Base-by-base conservation (phyloP, 1,140 invertebrate genomes). In the Caenorhabditis inopinata region DNA sequence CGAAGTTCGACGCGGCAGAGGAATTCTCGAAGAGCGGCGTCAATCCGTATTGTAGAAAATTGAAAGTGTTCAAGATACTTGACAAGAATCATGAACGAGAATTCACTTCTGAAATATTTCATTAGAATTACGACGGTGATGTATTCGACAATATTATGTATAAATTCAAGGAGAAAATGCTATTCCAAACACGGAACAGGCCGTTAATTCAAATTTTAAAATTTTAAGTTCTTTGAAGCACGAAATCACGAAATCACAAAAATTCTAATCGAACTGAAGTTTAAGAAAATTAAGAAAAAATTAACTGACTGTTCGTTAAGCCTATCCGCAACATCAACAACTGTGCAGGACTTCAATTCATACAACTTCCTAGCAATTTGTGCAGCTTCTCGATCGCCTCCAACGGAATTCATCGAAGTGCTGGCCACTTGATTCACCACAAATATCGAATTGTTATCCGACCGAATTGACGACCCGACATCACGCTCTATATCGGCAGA, bases 1-100 rank as follows among this genome's bases (percentile, higher is more conserved):
- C 93, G 93, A 45, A 98, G 91, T 83, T 93, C 94, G 89, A 98
- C 97, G 86, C 73, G 58, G n/a, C 58, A 38, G 68, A 98, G 92
- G 90, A 99, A 99, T 89, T 94, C 93, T 79, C 96, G 92, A 83
- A 99, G 90, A 82, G 97, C 95, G 83, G 93, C 92, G 91, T 99
- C 97, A 84, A 99, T 91, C 51, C 94, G 93, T 88, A 94, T 92
- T 80, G 92, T 92, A 82, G 93, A 92, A 87, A 99, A 97, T 85
- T 93, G 93, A 90, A 99, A 99, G 90, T 95, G 94, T 87, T 94
- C 94, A 82, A 98, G 91, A 91, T 98, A 99, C 90, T 99, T 96
- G 87, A 96, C 95, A 35, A 96, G 95, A 14, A 99, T 96, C 16
- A 94, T 93, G 86, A 93, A 92, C 84, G 93, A 96, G 89, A 97